phyloP scores from a whole-genome alignment of 2,888 invertebrate genomes.

The Caenorhabditis angaria region DNA sequence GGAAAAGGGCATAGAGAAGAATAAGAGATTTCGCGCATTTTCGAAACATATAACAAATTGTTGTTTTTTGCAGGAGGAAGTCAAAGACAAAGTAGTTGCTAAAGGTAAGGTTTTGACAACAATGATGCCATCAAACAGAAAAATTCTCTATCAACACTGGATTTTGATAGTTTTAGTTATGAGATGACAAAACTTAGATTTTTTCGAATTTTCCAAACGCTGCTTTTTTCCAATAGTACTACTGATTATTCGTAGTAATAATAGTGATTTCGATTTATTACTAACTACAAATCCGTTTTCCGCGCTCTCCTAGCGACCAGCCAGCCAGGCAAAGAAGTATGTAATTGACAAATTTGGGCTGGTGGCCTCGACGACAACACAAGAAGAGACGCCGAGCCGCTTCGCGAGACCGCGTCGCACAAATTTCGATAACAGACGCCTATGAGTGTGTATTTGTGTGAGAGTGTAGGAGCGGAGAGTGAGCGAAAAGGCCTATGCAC shows the following conservation, averaged over 20 bases:
- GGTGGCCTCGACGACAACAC: slow-evolving; percentile 4
- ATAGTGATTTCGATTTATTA: neutral
- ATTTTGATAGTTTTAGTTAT: no score
- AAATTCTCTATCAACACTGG: no score
- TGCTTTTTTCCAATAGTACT: no score
- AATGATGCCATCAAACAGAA: neutral
- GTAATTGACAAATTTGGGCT: slow-evolving; percentile 2
- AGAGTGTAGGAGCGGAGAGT: no score
- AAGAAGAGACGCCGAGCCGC: slow-evolving; percentile 7
- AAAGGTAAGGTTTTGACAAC: slow-evolving; percentile 35
- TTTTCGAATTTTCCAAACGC: neutral
- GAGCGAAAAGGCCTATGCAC: slow-evolving; percentile 18
- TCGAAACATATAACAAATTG: neutral
- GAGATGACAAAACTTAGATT: neutral
- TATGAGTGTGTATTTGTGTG: slow-evolving; percentile 23
- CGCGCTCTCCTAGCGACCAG: neutral
- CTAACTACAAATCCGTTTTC: neutral
- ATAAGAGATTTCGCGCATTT: neutral
- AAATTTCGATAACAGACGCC: slow-evolving; percentile 6
- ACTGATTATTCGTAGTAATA: neutral
- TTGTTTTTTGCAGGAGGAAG: slow-evolving; percentile 47
- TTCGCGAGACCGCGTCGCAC: slow-evolving; percentile 4
- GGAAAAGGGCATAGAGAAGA: neutral
- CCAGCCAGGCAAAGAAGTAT: neutral
- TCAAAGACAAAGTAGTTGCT: slow-evolving; percentile 39